phyloP scores from a whole-genome alignment of 1,140 invertebrate genomes.

The Eufriesea mexicana region DNA sequence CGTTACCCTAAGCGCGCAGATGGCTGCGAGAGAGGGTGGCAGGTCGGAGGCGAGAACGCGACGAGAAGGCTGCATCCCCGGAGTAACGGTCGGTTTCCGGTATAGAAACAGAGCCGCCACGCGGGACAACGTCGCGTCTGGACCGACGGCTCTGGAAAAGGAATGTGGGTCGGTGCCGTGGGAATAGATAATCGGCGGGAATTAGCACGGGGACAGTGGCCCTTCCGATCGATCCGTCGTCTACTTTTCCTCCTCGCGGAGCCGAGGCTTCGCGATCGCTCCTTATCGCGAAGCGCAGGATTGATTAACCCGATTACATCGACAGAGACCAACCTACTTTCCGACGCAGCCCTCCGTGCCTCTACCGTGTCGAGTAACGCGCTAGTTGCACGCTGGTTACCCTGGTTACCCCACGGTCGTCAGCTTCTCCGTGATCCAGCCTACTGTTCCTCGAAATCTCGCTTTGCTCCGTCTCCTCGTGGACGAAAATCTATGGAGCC shows the following conservation, averaged over 20 bases:
- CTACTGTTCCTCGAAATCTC: too few species aligned
- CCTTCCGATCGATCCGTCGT: neutral
- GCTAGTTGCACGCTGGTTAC: neutral
- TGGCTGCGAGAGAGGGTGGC: slow-evolving; percentile 10
- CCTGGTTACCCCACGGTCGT: too few species aligned
- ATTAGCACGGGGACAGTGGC: neutral
- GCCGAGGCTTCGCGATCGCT: neutral
- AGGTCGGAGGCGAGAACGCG: neutral
- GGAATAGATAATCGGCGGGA: slow-evolving; percentile 19
- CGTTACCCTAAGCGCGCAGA: slow-evolving; percentile 4
- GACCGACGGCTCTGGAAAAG: neutral
- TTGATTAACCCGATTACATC: slow-evolving; percentile 22
- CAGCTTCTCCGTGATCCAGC: too few species aligned
- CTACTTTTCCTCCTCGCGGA: neutral
- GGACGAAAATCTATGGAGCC: too few species aligned
- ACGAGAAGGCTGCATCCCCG: neutral
- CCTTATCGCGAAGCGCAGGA: neutral
- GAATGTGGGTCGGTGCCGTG: slow-evolving; percentile 28
- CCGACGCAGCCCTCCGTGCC: neutral
- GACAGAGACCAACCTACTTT: slow-evolving; percentile 12
- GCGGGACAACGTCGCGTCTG: neutral
- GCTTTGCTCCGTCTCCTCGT: too few species aligned
- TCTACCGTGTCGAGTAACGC: neutral
- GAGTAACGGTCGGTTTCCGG: slow-evolving; percentile 37
- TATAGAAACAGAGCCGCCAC: neutral